Base-by-base conservation (phyloP, 2,113 vertebrate species). In the Epinephelus lanceolatus region DNA sequence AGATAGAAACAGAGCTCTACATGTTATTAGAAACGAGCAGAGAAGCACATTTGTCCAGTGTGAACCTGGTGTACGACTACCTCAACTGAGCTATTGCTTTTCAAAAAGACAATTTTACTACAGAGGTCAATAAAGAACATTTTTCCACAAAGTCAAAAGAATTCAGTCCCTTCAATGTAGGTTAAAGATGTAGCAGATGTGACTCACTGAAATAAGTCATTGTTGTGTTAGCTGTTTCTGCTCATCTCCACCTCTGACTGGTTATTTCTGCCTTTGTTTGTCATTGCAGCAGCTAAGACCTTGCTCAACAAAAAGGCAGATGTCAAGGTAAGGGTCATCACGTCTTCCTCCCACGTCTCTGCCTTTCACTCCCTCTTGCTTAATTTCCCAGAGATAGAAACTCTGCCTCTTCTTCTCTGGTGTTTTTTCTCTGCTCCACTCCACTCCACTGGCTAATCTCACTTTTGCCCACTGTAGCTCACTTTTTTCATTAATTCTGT, bases 251-350 rank as follows among this genome's bases (percentile, higher is more conserved):
- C 7, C 25, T 78, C 65, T 90, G 74, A 90, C 52, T 49, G 17
- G 12, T 75, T 45, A 6, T 65, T 65, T 56, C 49, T 30, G 3
- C 69, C 14, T 85, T 51, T 89, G 74, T 80, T 88, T 91, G 63
- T 90, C 77, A 74, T 86, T 91, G 71, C 91, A 94, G 92, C 93
- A 94, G 93, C 93, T 67, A 94, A 94, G 92, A 88, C 88, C 40
- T 78, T 95, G 86, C 94, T 95, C 81, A 95, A 95, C 92, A 95
- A 95, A 85, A 95, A 95, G 90, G 93, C 92, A 37, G 94, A 95
- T 60, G 94, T 95, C 47, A 95, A 95, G 94, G 94, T 95, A 91
- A 92, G 91, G 17, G 9, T 72, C 56, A 23, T 62, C 57, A 72
- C 60, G 3, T 37, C 47, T 47, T 52, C 30, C 52, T 61, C 23